Conservation (phyloP, 2,113 vertebrate species). For the Propithecus coquereli region DNA sequence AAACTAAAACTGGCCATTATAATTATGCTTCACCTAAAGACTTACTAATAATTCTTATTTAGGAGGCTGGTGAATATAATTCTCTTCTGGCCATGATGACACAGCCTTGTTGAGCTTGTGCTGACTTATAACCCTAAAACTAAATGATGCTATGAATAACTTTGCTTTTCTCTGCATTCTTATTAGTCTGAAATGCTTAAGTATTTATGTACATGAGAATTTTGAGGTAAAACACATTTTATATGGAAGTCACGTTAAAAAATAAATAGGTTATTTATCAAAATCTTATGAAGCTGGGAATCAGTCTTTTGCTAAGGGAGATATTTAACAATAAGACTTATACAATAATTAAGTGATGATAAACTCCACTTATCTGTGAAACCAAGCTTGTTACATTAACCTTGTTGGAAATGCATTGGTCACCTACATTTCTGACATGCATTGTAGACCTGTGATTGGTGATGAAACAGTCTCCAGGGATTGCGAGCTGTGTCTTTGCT, state of each 20-base stretch:
- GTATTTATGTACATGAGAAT: background rate
- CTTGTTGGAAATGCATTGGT: background rate
- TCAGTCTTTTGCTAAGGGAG: background rate
- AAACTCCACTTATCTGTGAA: background rate
- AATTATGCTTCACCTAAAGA: background rate
- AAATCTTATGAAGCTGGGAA: background rate
- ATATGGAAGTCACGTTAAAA: constrained; percentile 13
- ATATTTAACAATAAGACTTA: background rate
- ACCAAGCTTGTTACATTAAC: background rate
- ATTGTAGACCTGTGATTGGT: background rate
- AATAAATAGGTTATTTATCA: background rate
- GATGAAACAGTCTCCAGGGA: background rate
- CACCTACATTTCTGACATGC: background rate
- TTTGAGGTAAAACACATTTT: constrained; percentile 15
- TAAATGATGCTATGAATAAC: constrained; percentile 14
- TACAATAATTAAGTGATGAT: constrained; percentile 1
- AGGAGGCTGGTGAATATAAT: background rate
- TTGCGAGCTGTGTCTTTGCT: background rate
- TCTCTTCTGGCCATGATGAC: background rate
- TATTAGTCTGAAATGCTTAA: background rate
- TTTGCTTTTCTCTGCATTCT: background rate
- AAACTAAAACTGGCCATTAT: background rate
- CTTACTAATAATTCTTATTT: background rate
- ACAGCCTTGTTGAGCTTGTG: constrained; percentile 5
- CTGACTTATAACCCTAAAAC: constrained; percentile 42